These are phyloP conservation scores for Apamea monoglypha DNA, from an alignment of 2,888 invertebrate genomes.

Conservation along the genomic window DNA sequence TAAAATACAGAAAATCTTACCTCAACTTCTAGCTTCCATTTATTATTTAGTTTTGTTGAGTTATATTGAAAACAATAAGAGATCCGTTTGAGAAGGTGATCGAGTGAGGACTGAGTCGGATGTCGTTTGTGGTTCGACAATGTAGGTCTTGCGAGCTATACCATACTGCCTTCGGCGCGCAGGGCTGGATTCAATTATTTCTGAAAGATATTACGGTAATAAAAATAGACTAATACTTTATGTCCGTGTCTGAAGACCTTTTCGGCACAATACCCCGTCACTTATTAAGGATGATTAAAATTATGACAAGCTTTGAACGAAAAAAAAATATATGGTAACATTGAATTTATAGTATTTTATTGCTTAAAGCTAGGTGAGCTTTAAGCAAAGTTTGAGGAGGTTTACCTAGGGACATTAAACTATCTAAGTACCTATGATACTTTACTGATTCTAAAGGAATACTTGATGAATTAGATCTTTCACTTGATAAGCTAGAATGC, in stretches of 20 bases:
- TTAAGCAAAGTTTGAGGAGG: background rate
- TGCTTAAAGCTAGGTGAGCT: background rate
- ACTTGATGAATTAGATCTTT: background rate
- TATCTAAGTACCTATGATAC: background rate
- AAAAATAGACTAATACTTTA: background rate
- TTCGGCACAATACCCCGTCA: background rate
- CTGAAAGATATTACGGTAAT: slow-evolving; percentile 2
- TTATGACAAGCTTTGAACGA: background rate
- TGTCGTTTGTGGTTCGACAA: slow-evolving; percentile 81
- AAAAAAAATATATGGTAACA: background rate
- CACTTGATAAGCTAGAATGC: background rate
- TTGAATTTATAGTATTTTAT: background rate
- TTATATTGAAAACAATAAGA: slow-evolving; percentile 47
- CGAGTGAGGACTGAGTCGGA: slow-evolving; percentile 80
- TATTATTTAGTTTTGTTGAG: slow-evolving; percentile 23
- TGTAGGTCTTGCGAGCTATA: slow-evolving; percentile 83
- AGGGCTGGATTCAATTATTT: slow-evolving; percentile 76
- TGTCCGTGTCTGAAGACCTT: background rate
- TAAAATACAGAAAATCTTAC: slow-evolving; percentile 36
- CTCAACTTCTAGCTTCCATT: slow-evolving; percentile 21
- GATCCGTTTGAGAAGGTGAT: slow-evolving; percentile 81
- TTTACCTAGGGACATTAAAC: background rate
- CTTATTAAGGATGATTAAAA: background rate
- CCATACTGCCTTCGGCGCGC: slow-evolving; percentile 80
- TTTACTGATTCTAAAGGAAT: background rate